Evolutionary conservation across 2,797 vertebrate species (phyloP).

Genomic region (Nyctibius grandis): DNA sequence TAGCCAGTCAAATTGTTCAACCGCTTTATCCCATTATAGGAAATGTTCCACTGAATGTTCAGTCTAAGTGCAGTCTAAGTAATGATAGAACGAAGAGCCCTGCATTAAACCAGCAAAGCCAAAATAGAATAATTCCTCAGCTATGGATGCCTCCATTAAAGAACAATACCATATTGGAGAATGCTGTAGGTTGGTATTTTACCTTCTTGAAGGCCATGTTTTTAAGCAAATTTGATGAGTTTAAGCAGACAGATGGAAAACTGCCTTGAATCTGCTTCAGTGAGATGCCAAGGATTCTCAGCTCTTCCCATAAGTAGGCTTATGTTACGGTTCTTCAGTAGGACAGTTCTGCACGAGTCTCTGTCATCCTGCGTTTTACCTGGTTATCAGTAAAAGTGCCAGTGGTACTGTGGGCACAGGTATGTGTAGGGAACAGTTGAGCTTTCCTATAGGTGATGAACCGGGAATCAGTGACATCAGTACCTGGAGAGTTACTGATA

Average conservation of each 20-base stretch:
- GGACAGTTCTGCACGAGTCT: neutral
- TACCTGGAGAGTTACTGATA: neutral
- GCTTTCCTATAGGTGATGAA: neutral
- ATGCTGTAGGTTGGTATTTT: constrained; percentile 5
- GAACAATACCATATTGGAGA: neutral
- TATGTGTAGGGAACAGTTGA: neutral
- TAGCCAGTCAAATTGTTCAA: constrained; percentile 62
- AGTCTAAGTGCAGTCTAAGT: constrained; percentile 49
- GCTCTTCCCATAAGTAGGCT: neutral
- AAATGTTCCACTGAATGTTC: constrained; percentile 51
- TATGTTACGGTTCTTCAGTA: neutral
- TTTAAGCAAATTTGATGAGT: neutral
- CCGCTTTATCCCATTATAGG: constrained; percentile 53
- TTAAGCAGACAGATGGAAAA: constrained; percentile 34
- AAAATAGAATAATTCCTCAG: neutral
- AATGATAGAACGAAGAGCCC: constrained; percentile 18
- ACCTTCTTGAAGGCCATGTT: neutral
- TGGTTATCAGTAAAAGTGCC: neutral
- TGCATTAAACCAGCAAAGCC: constrained; percentile 1
- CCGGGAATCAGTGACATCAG: neutral
- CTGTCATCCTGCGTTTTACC: neutral
- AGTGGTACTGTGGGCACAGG: neutral
- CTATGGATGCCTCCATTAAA: constrained; percentile 2
- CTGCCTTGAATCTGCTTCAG: neutral
- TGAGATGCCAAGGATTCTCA: neutral